Evolutionary conservation across 2,113 vertebrate species (phyloP).

Genomic region (Zingel zingel): DNA sequence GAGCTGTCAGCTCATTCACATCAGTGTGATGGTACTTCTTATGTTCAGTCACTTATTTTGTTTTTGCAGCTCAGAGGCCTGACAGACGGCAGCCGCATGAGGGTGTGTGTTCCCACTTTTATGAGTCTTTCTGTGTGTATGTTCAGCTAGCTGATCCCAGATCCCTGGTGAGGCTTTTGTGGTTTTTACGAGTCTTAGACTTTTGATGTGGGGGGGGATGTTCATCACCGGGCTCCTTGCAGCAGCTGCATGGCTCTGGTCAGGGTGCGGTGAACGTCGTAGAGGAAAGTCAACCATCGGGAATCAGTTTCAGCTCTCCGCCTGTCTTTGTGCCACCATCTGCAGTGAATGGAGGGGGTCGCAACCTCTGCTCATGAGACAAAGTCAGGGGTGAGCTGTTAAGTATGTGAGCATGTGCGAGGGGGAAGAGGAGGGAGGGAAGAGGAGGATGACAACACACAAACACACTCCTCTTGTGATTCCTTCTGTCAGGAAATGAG

Average conservation of each 20-base stretch:
- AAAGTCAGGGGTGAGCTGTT: slow-evolving; percentile 52
- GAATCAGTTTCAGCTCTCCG: slow-evolving; percentile 54
- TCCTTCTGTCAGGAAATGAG: slow-evolving; percentile 59
- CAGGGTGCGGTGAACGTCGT: neutral
- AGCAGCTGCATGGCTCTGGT: slow-evolving; percentile 65
- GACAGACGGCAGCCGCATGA: slow-evolving; percentile 14
- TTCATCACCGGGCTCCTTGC: slow-evolving; percentile 3
- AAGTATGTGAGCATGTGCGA: slow-evolving; percentile 53
- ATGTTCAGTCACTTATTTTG: slow-evolving; percentile 13
- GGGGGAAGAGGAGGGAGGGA: neutral
- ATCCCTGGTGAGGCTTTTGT: slow-evolving; percentile 44
- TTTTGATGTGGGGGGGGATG: slow-evolving; percentile 29
- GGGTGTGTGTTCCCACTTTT: slow-evolving; percentile 37
- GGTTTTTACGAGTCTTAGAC: slow-evolving; percentile 52
- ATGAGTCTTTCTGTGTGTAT: slow-evolving; percentile 31
- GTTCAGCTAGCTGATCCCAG: slow-evolving; percentile 34
- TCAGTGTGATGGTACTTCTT: neutral
- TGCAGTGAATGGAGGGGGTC: slow-evolving; percentile 65
- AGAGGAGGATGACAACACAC: slow-evolving; percentile 25
- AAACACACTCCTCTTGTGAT: slow-evolving; percentile 42
- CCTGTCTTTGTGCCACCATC: slow-evolving; percentile 77
- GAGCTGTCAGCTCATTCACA: neutral
- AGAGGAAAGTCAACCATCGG: slow-evolving; percentile 19
- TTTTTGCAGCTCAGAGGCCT: neutral
- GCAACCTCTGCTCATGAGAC: slow-evolving; percentile 59